These are phyloP conservation scores for Dendropsophus ebraccatus DNA, from an alignment of 2,113 vertebrate species.

Conservation along the genomic window DNA sequence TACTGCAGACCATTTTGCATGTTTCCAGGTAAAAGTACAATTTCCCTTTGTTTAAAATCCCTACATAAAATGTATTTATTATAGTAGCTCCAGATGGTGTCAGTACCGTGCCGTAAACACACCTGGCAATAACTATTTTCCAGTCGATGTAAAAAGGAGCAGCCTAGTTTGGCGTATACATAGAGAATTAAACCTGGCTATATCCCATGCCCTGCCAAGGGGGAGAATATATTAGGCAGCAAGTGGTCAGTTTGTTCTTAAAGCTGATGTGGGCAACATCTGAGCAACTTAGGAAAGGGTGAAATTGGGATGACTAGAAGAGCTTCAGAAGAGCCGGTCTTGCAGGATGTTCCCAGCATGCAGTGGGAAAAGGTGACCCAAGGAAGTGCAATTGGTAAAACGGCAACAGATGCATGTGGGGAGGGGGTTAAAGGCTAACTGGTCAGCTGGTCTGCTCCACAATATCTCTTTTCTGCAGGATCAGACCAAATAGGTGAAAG, in stretches of 20 bases:
- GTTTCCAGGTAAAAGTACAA: slow-evolving; percentile 48
- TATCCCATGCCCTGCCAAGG: too few species aligned
- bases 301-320: too few species aligned
- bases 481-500: too few species aligned
- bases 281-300: too few species aligned
- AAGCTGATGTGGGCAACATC: not conserved
- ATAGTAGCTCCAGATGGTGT: slow-evolving; percentile 24
- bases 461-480: too few species aligned
- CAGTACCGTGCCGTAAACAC: slow-evolving; percentile 37
- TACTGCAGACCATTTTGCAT: slow-evolving; percentile 44
- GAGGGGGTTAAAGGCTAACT: too few species aligned
- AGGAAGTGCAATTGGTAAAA: too few species aligned
- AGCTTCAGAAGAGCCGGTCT: too few species aligned
- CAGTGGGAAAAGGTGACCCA: too few species aligned
- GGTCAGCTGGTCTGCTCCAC: too few species aligned
- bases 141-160: not conserved
- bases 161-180: not conserved
- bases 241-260: not conserved
- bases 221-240: not conserved
- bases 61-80: slow-evolving; percentile 23
- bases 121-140: slow-evolving; percentile 23
- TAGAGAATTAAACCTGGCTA: not conserved
- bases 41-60: slow-evolving; percentile 47
- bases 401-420: too few species aligned
- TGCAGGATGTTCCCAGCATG: too few species aligned